phyloP scores from a whole-genome alignment of 1,140 invertebrate species.

The Armadillidium nasatum region DNA sequence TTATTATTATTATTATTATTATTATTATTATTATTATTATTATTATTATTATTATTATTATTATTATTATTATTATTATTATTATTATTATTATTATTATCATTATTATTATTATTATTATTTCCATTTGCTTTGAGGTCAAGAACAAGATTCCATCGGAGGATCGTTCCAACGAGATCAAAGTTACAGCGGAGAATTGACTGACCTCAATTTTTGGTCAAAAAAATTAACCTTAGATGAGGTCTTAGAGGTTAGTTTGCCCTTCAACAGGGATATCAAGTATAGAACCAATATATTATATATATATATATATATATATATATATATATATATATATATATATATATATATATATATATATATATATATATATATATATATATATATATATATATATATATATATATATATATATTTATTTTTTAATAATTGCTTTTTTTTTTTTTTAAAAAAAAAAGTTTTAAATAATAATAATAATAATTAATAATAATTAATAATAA shows the following conservation, averaged over 20 bases:
- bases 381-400: conserved; percentile 6
- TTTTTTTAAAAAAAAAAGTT: too few relatives aligned
- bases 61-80: background rate
- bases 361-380: background rate
- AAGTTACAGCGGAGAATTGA: conserved; percentile 26
- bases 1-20: background rate
- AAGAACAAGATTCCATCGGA: conserved; percentile 23
- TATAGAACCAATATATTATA: too few relatives aligned
- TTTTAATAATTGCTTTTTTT: too few relatives aligned
- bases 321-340: too few relatives aligned
- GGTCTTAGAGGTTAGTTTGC: background rate
- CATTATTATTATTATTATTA: background rate
- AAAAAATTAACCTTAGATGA: background rate
- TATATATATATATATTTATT: too few relatives aligned
- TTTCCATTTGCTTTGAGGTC: background rate
- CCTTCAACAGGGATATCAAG: too few relatives aligned
- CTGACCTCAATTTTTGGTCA: conserved; percentile 26
- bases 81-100: background rate
- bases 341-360: background rate
- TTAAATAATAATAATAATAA: too few relatives aligned
- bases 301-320: too few relatives aligned
- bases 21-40: background rate
- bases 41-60: too few relatives aligned
- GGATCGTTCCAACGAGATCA: conserved; percentile 26
- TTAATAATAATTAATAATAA: too few relatives aligned